A percentile compares a stretch with the other conserved stretches of the same genome.
Conservation (phyloP, 1,140 invertebrate genomes). For the Drosophila ambigua region DNA sequence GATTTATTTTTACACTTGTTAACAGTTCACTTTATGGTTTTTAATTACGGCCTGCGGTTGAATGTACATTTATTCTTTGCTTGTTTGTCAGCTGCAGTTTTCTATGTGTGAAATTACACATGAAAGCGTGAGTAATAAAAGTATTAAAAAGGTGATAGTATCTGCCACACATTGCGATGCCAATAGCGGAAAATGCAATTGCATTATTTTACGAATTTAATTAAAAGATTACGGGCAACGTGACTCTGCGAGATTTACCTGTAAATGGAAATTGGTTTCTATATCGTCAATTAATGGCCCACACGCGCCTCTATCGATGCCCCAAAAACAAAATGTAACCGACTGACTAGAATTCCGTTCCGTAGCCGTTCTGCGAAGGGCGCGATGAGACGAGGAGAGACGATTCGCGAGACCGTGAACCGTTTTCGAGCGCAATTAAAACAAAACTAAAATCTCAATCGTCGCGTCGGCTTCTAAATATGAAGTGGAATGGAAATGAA, state of each 20-base stretch:
- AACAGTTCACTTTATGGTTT: constrained; percentile 30
- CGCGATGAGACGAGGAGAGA: no score
- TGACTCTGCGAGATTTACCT: constrained; percentile 7
- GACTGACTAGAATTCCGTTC: no score
- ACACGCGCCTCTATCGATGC: no score
- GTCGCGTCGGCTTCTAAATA: constrained; percentile 68
- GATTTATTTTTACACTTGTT: background rate
- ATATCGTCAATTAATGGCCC: no score
- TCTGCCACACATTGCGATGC: no score
- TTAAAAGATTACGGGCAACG: background rate
- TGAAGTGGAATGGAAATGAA: constrained; percentile 72
- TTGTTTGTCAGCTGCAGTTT: background rate
- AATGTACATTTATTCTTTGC: background rate
- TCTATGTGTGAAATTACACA: background rate
- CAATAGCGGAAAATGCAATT: background rate
- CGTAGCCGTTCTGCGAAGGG: no score
- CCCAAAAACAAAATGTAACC: no score
- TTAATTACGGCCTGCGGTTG: constrained; percentile 30
- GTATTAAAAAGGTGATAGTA: no score
- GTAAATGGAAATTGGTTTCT: background rate
- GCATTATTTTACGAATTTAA: constrained; percentile 2
- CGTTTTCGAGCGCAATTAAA: constrained; percentile 67
- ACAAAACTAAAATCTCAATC: constrained; percentile 64
- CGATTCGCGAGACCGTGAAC: constrained; percentile 16
- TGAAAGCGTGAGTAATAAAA: background rate